Base-by-base conservation (phyloP, 2,113 vertebrate genomes). In the Meleagris gallopavo region DNA sequence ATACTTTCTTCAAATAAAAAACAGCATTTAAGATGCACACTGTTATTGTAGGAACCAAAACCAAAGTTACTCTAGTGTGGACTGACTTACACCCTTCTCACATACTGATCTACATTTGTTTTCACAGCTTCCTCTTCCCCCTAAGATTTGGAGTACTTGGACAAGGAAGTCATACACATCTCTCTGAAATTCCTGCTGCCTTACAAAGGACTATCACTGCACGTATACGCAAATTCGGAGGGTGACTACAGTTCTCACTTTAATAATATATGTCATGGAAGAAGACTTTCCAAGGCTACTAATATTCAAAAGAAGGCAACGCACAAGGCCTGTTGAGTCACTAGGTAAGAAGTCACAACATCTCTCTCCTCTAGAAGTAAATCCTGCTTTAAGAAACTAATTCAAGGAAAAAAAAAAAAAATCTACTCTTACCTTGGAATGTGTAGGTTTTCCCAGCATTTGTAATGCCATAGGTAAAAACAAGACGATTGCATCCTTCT, bases 391-490 rank as follows among this genome's bases (percentile, higher is more conserved):
- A 43, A 64, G 43, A 36, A 60, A 27, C 15, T 24, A 4, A 46
- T 41, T 43, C 14, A 58, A 61, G 9, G 13, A 41, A 13, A 86
- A 65, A 22, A 45, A n/a, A n/a, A n/a, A n/a, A n/a, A n/a, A n/a
- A n/a, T 52, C 11, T 58, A 38, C 3, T 46, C 20, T 9, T 98
- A 99, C 99, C 99, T 97, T 98, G 98, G 96, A 99, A 99, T 0
- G 99, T 99, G 45, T 99, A 99, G 25, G 99, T 99, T 97, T 99
- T 99, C 14, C 99, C 99, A 50, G 99, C 98, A 90, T 99, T 99
- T 41, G 98, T 99, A 77, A 99, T 98, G 2, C 99, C 99, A 0
- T 99, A 99, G 0, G 99, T 99, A 91, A 99, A 99, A 73, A 99
- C 97, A 77, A 99, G 97, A 40, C 98, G 98, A 97, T 98, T 99